A percentile compares a stretch with the other conserved stretches of the same genome.
Evolutionary conservation across 1,140 invertebrate species (phyloP).

Genomic region (Protaetia brevitarsis): DNA sequence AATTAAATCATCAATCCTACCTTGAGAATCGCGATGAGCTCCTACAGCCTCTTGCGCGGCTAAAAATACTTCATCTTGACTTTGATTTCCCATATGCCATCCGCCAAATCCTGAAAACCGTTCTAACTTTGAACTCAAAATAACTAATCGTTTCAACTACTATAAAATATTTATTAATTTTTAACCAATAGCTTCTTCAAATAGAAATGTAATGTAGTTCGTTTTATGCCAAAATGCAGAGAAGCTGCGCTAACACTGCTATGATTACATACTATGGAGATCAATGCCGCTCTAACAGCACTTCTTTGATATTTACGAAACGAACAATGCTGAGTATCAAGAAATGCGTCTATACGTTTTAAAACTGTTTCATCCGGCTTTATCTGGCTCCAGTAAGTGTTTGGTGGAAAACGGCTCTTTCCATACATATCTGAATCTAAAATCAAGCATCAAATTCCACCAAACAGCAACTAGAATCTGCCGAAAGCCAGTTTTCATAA

Average conservation of each 20-base stretch:
- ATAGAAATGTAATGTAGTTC: constrained; percentile 57
- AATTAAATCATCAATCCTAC: constrained; percentile 58
- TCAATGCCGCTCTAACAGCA: constrained; percentile 53
- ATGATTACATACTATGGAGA: constrained; percentile 55
- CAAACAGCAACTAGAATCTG: constrained; percentile 31
- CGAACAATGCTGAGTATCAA: constrained; percentile 31
- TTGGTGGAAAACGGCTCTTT: constrained; percentile 36
- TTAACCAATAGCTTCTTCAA: constrained; percentile 52
- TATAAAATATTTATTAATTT: background rate
- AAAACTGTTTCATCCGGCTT: constrained; percentile 14
- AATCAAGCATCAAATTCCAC: constrained; percentile 39
- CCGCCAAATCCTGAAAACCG: constrained; percentile 53
- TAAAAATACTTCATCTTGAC: constrained; percentile 70
- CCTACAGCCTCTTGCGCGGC: constrained; percentile 66
- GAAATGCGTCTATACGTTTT: constrained; percentile 34
- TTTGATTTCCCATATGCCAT: constrained; percentile 68
- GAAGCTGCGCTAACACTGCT: constrained; percentile 55
- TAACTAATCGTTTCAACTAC: background rate
- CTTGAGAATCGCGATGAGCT: constrained; percentile 74
- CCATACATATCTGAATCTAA: constrained; percentile 33
- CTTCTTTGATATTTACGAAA: constrained; percentile 53
- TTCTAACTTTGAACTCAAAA: constrained; percentile 22
- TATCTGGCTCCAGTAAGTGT: constrained; percentile 28
- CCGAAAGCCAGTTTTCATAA: constrained; percentile 17
- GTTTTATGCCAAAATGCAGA: constrained; percentile 56